Percentiles rank a stretch among this genome's conserved stretches.
Evolutionary conservation across 1,140 invertebrate species (phyloP).

Genomic region (Eubasilissa regina): DNA sequence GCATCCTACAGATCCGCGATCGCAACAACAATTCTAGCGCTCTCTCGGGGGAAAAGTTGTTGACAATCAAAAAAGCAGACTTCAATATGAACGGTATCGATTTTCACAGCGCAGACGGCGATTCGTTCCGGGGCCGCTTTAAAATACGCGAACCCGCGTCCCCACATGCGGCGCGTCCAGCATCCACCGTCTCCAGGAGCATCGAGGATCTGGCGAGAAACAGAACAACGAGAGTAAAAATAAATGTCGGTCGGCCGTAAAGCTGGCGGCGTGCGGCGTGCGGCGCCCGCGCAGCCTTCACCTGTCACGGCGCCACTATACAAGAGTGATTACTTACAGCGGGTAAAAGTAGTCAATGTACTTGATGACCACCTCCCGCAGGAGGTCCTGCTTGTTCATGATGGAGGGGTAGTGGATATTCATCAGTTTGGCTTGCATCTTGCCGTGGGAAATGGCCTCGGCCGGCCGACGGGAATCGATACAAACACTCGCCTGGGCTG

Average conservation of each 20-base stretch:
- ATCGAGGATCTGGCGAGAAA: neutral
- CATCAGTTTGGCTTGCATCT: slow-evolving; percentile 73
- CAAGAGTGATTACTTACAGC: slow-evolving; percentile 77
- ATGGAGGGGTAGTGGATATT: slow-evolving; percentile 75
- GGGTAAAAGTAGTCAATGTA: slow-evolving; percentile 79
- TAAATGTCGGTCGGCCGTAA: slow-evolving; percentile 8
- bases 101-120: slow-evolving; percentile 18
- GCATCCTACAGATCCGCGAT: neutral
- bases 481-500: slow-evolving; percentile 53
- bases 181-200: neutral
- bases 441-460: slow-evolving; percentile 44
- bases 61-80: neutral
- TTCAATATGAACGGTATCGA: slow-evolving; percentile 7
- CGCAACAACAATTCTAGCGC: neutral
- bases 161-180: neutral
- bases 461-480: slow-evolving; percentile 60
- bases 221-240: neutral
- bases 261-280: neutral
- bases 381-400: slow-evolving; percentile 77
- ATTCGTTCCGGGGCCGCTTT: neutral
- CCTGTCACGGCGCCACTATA: neutral
- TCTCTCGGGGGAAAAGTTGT: slow-evolving; percentile 11
- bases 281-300: neutral
- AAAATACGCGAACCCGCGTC: neutral
- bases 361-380: slow-evolving; percentile 77